These are phyloP conservation scores for Pycnomerus fuliginosus DNA, from an alignment of 2,888 invertebrate species.

Conservation along the genomic window DNA sequence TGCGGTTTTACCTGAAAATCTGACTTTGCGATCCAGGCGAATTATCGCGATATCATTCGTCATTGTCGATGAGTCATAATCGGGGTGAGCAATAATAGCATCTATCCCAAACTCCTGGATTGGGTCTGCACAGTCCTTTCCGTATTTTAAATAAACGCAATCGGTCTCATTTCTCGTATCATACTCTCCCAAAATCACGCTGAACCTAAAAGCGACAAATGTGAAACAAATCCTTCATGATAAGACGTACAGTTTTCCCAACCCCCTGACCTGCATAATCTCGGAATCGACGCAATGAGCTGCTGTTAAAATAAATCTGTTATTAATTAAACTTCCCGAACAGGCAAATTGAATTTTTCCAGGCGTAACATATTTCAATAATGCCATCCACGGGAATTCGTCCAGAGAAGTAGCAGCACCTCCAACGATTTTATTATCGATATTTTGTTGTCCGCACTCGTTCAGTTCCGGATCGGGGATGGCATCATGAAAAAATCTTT, in stretches of 20 bases:
- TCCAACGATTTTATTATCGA: slow-evolving; percentile 60
- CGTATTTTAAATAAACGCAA: slow-evolving; percentile 49
- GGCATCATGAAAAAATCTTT: too few species aligned
- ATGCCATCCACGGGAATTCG: slow-evolving; percentile 47
- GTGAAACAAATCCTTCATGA: slow-evolving; percentile 8
- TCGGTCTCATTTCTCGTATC: slow-evolving; percentile 62
- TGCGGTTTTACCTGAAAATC: slow-evolving; percentile 33
- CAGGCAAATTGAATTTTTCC: slow-evolving; percentile 37
- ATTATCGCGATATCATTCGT: slow-evolving; percentile 45
- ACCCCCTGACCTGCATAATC: slow-evolving; percentile 27
- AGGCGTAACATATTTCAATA: slow-evolving; percentile 31
- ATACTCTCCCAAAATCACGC: slow-evolving; percentile 66
- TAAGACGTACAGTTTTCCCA: slow-evolving; percentile 36
- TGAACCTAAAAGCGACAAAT: slow-evolving; percentile 49
- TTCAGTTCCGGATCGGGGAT: slow-evolving; percentile 20
- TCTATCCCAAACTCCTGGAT: slow-evolving; percentile 27
- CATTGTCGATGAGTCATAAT: slow-evolving; percentile 18
- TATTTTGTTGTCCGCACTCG: slow-evolving; percentile 58
- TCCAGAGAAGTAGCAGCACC: slow-evolving; percentile 58
- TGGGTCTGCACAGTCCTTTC: slow-evolving; percentile 36
- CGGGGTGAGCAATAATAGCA: slow-evolving; percentile 28
- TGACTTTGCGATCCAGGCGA: slow-evolving; percentile 35
- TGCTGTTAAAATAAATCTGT: slow-evolving; percentile 47
- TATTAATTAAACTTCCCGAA: slow-evolving; percentile 46
- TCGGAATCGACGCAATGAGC: slow-evolving; percentile 46